A percentile compares a stretch with the other conserved stretches of the same genome.
Evolutionary conservation across 2,113 vertebrate genomes (phyloP).

Genomic region (Rhinolophus sinicus): DNA sequence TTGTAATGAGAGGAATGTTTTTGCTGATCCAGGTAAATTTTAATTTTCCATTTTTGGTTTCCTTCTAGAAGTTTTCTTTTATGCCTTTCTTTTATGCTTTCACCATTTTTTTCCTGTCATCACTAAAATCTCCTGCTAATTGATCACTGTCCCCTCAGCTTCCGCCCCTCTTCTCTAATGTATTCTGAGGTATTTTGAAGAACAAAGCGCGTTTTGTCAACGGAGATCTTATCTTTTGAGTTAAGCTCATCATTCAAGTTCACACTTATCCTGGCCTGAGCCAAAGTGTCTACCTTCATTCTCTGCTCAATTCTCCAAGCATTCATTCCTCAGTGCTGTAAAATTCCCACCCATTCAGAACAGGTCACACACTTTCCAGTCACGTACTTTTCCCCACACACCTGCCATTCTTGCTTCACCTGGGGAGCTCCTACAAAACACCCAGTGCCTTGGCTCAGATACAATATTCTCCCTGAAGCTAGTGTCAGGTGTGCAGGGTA

Average conservation of each 20-base stretch:
- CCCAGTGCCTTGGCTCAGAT: background rate
- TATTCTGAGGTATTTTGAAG: background rate
- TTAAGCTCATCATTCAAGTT: background rate
- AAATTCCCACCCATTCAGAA: background rate
- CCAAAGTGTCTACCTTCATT: background rate
- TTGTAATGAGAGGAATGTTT: background rate
- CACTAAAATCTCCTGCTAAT: background rate
- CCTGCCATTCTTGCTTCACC: background rate
- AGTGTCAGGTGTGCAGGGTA: background rate
- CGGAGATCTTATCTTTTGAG: background rate
- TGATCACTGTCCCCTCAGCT: background rate
- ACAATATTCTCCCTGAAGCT: background rate
- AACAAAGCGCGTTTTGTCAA: background rate
- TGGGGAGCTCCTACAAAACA: background rate
- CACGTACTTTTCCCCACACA: background rate
- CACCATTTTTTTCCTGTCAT: background rate
- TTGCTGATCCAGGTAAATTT: constrained; percentile 24
- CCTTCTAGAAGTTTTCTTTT: background rate
- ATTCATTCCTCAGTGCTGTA: background rate
- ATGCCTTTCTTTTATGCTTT: background rate
- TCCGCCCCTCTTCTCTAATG: background rate
- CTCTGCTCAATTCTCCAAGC: background rate
- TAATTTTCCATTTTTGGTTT: background rate
- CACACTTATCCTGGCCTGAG: background rate
- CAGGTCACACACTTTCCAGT: background rate